These are phyloP conservation scores for Mirza zaza DNA, from an alignment of 2,113 vertebrate genomes.

Conservation along the genomic window DNA sequence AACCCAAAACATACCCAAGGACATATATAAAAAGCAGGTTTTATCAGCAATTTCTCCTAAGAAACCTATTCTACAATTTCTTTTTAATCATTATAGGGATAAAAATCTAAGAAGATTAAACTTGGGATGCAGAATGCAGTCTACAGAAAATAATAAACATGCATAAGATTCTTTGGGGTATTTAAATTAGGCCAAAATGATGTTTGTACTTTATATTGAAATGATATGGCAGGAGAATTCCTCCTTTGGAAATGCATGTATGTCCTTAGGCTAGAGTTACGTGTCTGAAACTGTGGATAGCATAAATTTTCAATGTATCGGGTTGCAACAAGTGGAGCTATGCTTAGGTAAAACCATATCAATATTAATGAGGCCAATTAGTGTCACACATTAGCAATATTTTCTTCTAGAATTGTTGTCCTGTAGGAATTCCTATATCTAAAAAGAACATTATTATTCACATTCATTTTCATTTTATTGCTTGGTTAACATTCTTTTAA, in stretches of 20 bases:
- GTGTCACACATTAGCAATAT: not conserved
- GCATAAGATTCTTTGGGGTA: not conserved
- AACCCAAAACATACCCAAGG: not conserved
- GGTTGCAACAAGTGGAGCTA: not conserved
- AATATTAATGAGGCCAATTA: not conserved
- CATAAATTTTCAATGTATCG: not conserved
- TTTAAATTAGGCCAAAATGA: not conserved
- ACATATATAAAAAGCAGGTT: slow-evolving; percentile 9
- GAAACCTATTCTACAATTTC: slow-evolving; percentile 1
- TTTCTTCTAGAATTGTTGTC: not conserved
- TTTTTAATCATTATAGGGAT: not conserved
- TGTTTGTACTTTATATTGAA: slow-evolving; percentile 1
- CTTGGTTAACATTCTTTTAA: not conserved
- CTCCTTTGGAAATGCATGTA: not conserved
- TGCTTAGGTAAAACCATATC: not conserved
- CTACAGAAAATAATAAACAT: slow-evolving; percentile 16
- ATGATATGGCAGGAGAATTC: not conserved
- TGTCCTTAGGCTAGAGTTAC: not conserved
- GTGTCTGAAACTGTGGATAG: not conserved
- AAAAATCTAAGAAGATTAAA: slow-evolving; percentile 17
- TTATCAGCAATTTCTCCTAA: slow-evolving; percentile 40
- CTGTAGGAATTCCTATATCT: slow-evolving; percentile 15
- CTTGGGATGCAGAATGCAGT: not conserved
- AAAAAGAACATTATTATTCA: slow-evolving; percentile 2
- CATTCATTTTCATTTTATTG: not conserved